Conservation (phyloP, 2,113 vertebrate species). For the Corythornis vintsioides region DNA sequence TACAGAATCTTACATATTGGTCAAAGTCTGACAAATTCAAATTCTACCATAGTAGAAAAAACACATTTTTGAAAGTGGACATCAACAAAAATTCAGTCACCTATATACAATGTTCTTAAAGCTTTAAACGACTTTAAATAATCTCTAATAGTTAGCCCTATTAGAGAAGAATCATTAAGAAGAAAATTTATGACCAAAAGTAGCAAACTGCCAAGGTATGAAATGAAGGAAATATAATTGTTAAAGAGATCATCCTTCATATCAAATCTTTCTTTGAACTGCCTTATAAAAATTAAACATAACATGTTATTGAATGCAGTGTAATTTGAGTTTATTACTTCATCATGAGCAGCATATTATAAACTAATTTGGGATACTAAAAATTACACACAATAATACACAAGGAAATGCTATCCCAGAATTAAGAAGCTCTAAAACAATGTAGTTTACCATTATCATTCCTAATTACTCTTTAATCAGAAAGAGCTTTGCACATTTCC, state of each 20-base stretch:
- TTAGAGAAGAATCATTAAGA: too few species aligned
- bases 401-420: not conserved
- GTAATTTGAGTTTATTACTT: not conserved
- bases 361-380: not conserved
- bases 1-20: not conserved
- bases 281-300: not conserved
- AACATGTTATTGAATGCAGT: not conserved
- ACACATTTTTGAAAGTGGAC: not conserved
- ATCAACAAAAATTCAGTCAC: not conserved
- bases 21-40: not conserved
- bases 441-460: not conserved
- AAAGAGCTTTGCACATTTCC: not conserved
- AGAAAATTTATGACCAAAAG: too few species aligned
- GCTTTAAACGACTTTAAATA: too few species aligned
- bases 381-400: not conserved
- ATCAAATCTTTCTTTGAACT: too few species aligned
- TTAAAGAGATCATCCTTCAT: too few species aligned
- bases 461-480: not conserved
- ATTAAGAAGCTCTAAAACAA: not conserved
- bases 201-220: too few species aligned
- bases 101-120: too few species aligned
- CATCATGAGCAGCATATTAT: not conserved
- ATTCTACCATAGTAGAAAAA: not conserved
- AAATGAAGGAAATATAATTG: too few species aligned
- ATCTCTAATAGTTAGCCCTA: too few species aligned